Conservation (phyloP, 2,888 invertebrate genomes). For the Pediacus dermestoides region DNA sequence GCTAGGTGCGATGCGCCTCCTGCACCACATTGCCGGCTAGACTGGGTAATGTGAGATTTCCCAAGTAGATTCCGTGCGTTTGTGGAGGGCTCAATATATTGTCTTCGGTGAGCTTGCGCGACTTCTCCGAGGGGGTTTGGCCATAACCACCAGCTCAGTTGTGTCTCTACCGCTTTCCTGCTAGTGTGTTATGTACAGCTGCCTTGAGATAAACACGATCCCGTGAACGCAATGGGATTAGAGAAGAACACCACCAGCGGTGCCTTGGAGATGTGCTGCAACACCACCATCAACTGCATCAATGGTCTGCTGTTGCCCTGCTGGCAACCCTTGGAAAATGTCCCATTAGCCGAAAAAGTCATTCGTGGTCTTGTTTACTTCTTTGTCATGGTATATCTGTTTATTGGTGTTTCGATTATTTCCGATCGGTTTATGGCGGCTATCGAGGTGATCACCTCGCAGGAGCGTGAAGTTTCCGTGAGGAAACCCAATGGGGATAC, state of each 20-base stretch:
- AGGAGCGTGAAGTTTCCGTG: conserved; percentile 91
- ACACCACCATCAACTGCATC: conserved; percentile 56
- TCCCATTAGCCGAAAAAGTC: conserved; percentile 71
- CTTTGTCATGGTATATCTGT: conserved; percentile 83
- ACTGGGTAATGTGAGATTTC: too few species aligned
- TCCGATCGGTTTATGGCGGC: conserved; percentile 99
- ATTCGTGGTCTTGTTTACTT: conserved; percentile 90
- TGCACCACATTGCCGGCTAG: too few species aligned
- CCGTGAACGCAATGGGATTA: conserved; percentile 28
- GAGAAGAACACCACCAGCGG: conserved; percentile 20
- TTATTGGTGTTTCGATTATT: conserved; percentile 97
- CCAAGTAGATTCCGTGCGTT: too few species aligned
- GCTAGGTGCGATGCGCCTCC: too few species aligned
- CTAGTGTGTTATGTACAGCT: conserved; percentile 24
- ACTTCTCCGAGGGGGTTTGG: conserved; percentile 33
- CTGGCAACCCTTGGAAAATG: conserved; percentile 81
- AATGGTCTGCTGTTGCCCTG: conserved; percentile 84
- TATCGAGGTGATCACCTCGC: conserved; percentile 94
- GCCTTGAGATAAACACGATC: conserved; percentile 12
- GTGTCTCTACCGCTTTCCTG: conserved; percentile 28
- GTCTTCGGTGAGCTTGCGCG: conserved; percentile 32
- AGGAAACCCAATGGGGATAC: conserved; percentile 83
- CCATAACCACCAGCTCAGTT: conserved; percentile 25
- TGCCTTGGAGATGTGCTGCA: too few species aligned
- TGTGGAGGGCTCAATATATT: conserved; percentile 9